phyloP scores from a whole-genome alignment of 64 coral and sea anemone genomes.

The Montipora cactus region DNA sequence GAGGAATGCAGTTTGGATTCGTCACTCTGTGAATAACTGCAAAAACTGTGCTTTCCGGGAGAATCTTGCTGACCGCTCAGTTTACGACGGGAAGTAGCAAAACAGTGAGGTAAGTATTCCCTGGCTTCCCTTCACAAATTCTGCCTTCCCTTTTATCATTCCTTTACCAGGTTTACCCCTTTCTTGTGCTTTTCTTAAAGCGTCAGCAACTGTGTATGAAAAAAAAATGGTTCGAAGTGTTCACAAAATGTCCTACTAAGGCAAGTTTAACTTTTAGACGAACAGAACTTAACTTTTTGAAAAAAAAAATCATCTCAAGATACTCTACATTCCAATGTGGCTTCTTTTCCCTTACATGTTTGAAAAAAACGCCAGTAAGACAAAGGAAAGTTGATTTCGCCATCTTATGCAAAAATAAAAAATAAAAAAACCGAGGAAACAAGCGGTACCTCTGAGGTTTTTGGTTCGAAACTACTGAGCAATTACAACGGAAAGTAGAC shows the following conservation, averaged over 20 bases:
- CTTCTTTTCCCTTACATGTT: too few relatives aligned
- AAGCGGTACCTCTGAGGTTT: neutral
- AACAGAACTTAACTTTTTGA: too few relatives aligned
- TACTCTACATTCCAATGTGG: too few relatives aligned
- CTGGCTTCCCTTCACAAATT: neutral
- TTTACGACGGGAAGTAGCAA: neutral
- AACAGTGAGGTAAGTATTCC: neutral
- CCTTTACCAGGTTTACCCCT: neutral
- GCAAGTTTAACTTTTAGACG: too few relatives aligned
- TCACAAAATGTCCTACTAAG: too few relatives aligned
- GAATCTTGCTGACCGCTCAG: neutral
- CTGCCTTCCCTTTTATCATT: neutral
- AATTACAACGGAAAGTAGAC: neutral
- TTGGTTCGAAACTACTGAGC: neutral
- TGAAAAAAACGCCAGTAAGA: too few relatives aligned
- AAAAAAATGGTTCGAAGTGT: neutral
- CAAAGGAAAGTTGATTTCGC: neutral
- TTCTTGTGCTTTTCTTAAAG: neutral
- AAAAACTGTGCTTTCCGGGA: neutral
- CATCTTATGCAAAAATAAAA: neutral
- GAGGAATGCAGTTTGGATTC: neutral
- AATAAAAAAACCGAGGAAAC: neutral
- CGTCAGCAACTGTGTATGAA: neutral
- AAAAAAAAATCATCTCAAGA: too few relatives aligned
- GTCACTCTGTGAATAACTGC: neutral